phyloP scores from a whole-genome alignment of 2,888 invertebrate genomes.

The Rhingia rostrata region DNA sequence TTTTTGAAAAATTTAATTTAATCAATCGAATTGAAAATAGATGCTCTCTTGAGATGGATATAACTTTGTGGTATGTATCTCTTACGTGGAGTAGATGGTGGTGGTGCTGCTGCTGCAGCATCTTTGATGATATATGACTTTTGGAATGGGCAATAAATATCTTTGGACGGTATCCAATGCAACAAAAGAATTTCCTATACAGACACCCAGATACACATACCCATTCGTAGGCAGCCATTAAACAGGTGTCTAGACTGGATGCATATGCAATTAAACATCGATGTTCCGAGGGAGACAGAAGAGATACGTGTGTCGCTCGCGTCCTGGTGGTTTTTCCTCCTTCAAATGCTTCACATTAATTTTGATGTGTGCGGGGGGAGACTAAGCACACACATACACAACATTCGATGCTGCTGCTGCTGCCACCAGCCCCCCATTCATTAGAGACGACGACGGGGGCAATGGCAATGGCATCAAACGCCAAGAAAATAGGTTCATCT shows the following conservation, averaged over 20 bases:
- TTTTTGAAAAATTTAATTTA: conserved; percentile 49
- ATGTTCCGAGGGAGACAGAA: conserved; percentile 20
- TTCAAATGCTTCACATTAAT: conserved; percentile 65
- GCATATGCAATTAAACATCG: conserved; percentile 66
- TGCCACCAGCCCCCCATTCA: neutral
- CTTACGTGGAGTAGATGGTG: no score
- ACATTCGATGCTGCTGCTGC: neutral
- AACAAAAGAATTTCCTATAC: conserved; percentile 36
- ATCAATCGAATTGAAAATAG: conserved; percentile 69
- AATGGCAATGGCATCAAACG: conserved; percentile 12
- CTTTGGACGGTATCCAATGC: conserved; percentile 47
- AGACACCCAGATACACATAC: neutral
- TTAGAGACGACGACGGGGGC: neutral
- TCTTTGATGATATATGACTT: conserved; percentile 46
- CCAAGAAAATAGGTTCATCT: conserved; percentile 66
- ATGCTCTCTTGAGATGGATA: conserved; percentile 25
- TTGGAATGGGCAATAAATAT: conserved; percentile 56
- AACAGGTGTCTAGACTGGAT: conserved; percentile 74
- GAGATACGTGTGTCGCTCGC: conserved; percentile 49
- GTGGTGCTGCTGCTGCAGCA: conserved; percentile 1
- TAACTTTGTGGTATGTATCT: neutral
- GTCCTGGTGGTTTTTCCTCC: conserved; percentile 57
- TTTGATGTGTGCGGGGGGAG: conserved; percentile 11
- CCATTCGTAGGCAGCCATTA: conserved; percentile 32
- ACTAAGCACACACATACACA: conserved; percentile 10